These are phyloP conservation scores for Spatula versicolor DNA, from an alignment of 2,797 vertebrate species.

Conservation along the genomic window DNA sequence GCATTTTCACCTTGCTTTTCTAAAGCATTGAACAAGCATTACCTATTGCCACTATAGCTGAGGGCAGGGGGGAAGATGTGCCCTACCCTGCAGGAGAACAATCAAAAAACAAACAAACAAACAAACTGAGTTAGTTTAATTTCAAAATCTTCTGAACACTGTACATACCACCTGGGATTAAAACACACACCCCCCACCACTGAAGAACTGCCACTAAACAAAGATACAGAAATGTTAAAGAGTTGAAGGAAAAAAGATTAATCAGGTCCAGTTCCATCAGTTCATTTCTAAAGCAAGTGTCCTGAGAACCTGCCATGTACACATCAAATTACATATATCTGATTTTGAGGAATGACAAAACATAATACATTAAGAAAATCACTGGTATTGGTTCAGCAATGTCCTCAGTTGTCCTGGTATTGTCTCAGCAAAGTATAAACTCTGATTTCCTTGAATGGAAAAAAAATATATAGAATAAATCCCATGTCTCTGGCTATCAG, in stretches of 20 bases:
- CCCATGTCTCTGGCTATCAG: not conserved
- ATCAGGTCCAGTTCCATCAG: not conserved
- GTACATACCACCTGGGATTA: not conserved
- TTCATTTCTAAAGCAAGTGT: not conserved
- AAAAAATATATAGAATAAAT: not conserved
- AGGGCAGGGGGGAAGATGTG: accelerated
- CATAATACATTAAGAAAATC: not conserved
- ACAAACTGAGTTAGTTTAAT: not conserved
- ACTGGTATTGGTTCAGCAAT: not conserved
- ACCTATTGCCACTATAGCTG: not conserved
- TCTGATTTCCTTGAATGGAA: not conserved
- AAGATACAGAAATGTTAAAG: not conserved
- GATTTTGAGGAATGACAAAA: not conserved
- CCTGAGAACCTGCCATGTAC: not conserved
- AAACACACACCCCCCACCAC: not conserved
- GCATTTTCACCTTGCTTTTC: not conserved
- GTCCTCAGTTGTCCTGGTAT: not conserved
- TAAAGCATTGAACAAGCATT: not conserved
- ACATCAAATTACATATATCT: not conserved
- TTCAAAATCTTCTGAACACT: not conserved
- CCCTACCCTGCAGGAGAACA: not conserved
- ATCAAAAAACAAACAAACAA: not conserved
- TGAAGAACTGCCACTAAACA: not conserved
- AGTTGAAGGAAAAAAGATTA: not conserved
- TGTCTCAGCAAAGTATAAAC: not conserved